A percentile compares a stretch with the other conserved stretches of the same genome.
Conservation (phyloP, 2,888 invertebrate species). For the Eupithecia tripunctaria region DNA sequence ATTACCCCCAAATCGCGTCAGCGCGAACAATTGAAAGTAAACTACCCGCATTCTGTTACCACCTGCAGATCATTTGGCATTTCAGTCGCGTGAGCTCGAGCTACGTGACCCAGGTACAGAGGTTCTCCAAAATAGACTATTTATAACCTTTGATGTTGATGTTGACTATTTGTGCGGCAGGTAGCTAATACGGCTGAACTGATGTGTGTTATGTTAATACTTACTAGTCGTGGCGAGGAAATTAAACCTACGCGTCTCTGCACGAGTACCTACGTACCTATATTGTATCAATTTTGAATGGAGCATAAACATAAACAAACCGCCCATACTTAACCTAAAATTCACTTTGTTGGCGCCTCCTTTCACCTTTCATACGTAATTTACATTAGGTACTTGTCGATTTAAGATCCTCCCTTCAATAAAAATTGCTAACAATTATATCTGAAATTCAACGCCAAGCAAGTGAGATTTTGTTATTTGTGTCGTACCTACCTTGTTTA, state of each 20-base stretch:
- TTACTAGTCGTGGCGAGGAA: not conserved
- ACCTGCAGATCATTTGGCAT: constrained; percentile 45
- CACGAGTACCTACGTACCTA: too few relatives aligned
- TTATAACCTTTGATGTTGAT: constrained; percentile 30
- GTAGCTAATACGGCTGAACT: not conserved
- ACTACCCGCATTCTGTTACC: constrained; percentile 34
- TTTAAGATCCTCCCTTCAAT: too few relatives aligned
- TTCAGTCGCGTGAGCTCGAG: constrained; percentile 40
- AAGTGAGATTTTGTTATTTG: too few relatives aligned
- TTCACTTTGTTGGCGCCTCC: too few relatives aligned
- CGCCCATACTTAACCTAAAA: too few relatives aligned
- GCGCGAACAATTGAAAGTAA: constrained; percentile 35
- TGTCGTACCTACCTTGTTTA: too few relatives aligned
- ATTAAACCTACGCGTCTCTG: not conserved
- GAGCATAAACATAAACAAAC: too few relatives aligned
- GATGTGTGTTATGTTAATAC: not conserved
- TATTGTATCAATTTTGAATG: too few relatives aligned
- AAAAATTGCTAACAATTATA: too few relatives aligned
- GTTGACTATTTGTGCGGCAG: constrained; percentile 13
- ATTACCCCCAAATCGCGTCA: constrained; percentile 25
- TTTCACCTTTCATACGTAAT: too few relatives aligned
- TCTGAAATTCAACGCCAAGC: too few relatives aligned
- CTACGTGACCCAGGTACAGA: constrained; percentile 29
- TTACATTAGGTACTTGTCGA: too few relatives aligned
- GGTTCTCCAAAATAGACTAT: constrained; percentile 27